These are phyloP conservation scores for Toxotes jaculatrix DNA, from an alignment of 2,113 vertebrate genomes.

Conservation along the genomic window DNA sequence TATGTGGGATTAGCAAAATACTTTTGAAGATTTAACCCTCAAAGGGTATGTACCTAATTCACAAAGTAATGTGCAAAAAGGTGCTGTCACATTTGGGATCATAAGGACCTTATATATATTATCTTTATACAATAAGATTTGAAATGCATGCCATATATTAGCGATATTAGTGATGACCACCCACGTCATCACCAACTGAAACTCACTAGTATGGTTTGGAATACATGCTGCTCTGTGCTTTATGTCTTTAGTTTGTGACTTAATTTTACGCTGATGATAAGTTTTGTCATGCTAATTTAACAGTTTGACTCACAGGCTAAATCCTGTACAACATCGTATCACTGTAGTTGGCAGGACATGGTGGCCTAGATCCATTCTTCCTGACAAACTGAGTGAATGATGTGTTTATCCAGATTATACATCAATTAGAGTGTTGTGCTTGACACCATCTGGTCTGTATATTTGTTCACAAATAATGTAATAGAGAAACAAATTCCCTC, in stretches of 20 bases:
- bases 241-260: background rate
- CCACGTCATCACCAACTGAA: no score
- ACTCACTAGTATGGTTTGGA: background rate
- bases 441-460: conserved; percentile 20
- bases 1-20: no score
- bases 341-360: conserved; percentile 3
- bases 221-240: background rate
- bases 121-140: no score
- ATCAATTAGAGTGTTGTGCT: conserved; percentile 16
- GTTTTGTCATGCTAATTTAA: background rate
- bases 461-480: conserved; percentile 1
- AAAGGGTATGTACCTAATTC: no score
- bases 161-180: no score
- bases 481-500: conserved; percentile 10
- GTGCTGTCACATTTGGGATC: no score
- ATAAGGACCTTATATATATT: no score
- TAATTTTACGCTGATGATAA: background rate
- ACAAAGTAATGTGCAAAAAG: no score
- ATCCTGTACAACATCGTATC: background rate
- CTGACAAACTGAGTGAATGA: conserved; percentile 1
- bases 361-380: conserved; percentile 28
- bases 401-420: conserved; percentile 27
- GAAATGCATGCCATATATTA: no score
- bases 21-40: no score
- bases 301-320: background rate